Base-by-base conservation (phyloP, 1,140 invertebrate genomes). In the Epicauta chinensis region DNA sequence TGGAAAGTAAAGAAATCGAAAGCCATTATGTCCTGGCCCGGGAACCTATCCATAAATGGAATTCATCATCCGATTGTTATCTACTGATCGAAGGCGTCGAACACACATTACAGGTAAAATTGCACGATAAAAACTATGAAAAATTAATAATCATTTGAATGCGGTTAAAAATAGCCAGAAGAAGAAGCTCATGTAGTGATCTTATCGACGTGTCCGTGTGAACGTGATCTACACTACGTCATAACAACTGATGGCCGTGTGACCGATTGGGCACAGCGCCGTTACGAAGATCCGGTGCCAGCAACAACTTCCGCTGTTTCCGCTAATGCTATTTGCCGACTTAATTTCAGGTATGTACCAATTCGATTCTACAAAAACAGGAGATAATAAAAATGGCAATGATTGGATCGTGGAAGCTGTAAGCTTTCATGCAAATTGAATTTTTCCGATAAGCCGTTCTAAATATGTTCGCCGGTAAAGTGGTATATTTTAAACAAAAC, bases 1-100 rank as follows among this genome's bases (percentile, higher is more conserved):
- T 82, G 1, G 80, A 80, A 56, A 79, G 80, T 2, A 81, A 82
- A 63, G 80, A 82, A 60, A 81, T 81, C 35, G 81, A 82, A 64
- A 81, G 78, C 44, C 81, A 82, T 64, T 82, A 82, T 66, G 79
- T 82, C 0, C 64, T 82, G n/a, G 81, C 81, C 0, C 70, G 75
- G 17, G 81, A 82, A 61, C 73, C 76, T 2, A 76, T 82, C 34
- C 69, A 75, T 10, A 77, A 80, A 53, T 82, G 81, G 81, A 81
- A 81, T 59, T 81, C 81, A 1, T 75, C 78, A 0, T 79, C 80
- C 0, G 77, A 80, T 45, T 82, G 81, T 58, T 82, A 82, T 61
- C 67, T 82, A 0, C 72, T 82, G 3, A 76, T 81, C 12, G 79
- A 82, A 60, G 81, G 80, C 32, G 67, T 81, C 14, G 78, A 81